Percentiles rank a stretch among this genome's conserved stretches.
These are phyloP conservation scores for Lasius fuliginosus DNA, from an alignment of 2,888 invertebrate genomes.

Conservation along the genomic window DNA sequence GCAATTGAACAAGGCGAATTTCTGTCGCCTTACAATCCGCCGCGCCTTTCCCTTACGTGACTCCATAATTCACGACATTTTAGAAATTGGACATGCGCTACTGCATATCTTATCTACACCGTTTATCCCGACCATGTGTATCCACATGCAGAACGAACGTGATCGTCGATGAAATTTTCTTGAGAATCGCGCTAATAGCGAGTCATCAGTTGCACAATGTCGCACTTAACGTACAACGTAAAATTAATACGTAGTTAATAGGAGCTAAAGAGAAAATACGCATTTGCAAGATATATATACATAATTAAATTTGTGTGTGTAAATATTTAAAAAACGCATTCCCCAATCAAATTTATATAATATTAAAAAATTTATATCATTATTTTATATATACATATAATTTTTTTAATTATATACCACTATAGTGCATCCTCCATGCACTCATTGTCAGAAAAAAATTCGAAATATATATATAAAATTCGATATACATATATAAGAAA, in stretches of 20 bases:
- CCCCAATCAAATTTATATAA: neutral
- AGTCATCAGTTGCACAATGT: slow-evolving; percentile 10
- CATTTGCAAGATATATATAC: neutral
- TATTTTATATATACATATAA: too few species aligned
- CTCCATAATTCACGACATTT: slow-evolving; percentile 46
- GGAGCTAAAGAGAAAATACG: slow-evolving; percentile 23
- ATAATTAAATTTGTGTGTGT: neutral
- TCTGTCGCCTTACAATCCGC: slow-evolving; percentile 36
- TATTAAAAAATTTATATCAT: neutral
- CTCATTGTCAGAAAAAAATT: too few species aligned
- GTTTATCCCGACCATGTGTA: slow-evolving; percentile 22
- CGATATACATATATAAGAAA: too few species aligned
- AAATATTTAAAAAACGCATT: neutral
- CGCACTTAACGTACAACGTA: neutral
- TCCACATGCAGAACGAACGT: slow-evolving; percentile 26
- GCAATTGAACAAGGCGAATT: slow-evolving; percentile 30
- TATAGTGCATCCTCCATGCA: too few species aligned
- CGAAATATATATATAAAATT: too few species aligned
- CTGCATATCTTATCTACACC: slow-evolving; percentile 38
- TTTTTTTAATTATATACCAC: too few species aligned
- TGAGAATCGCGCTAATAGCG: slow-evolving; percentile 16
- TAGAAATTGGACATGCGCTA: slow-evolving; percentile 51
- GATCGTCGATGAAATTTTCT: slow-evolving; percentile 38
- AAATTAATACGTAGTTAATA: slow-evolving; percentile 12
- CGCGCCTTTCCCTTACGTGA: slow-evolving; percentile 51